Evolutionary conservation across 1,140 invertebrate genomes (phyloP).

Genomic region (Anastrepha obliqua): DNA sequence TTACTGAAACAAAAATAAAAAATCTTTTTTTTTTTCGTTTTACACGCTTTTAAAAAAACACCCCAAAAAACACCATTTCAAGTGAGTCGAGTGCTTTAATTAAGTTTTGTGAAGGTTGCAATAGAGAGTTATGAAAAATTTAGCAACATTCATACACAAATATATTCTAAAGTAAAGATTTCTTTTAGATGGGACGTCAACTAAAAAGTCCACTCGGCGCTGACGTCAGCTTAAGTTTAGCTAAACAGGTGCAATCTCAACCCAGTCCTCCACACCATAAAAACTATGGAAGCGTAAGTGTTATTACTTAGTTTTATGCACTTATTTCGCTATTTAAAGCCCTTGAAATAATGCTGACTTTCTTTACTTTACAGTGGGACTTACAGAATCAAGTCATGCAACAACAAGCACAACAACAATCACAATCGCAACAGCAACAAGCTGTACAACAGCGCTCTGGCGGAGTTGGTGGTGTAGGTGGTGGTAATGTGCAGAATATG

Average conservation of each 20-base stretch:
- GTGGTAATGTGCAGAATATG: constrained; percentile 57
- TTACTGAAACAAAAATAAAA: not conserved
- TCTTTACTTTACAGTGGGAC: constrained; percentile 65
- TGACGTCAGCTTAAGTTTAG: constrained; percentile 71
- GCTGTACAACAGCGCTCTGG: constrained; percentile 64
- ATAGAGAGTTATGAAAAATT: too few relatives aligned
- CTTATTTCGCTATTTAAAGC: not conserved
- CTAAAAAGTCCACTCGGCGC: constrained; percentile 78
- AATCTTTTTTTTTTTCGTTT: constrained; percentile 18
- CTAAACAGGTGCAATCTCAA: constrained; percentile 75
- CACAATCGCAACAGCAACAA: constrained; percentile 69
- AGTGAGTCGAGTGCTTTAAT: too few relatives aligned
- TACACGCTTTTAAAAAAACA: too few relatives aligned
- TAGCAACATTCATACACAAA: too few relatives aligned
- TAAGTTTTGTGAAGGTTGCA: too few relatives aligned
- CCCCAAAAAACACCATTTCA: too few relatives aligned
- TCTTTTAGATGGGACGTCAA: constrained; percentile 74
- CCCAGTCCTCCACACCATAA: constrained; percentile 78
- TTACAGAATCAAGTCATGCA: constrained; percentile 75
- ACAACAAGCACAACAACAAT: constrained; percentile 74
- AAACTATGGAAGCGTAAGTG: constrained; percentile 77
- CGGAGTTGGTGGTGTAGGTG: constrained; percentile 58
- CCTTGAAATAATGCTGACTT: not conserved
- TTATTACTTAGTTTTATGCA: not conserved
- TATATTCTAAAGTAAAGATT: not conserved